Evolutionary conservation across 2,797 vertebrate genomes (phyloP), one percentile per base, ranked within the genome.

Genomic region (Propithecus deckenii): DNA sequence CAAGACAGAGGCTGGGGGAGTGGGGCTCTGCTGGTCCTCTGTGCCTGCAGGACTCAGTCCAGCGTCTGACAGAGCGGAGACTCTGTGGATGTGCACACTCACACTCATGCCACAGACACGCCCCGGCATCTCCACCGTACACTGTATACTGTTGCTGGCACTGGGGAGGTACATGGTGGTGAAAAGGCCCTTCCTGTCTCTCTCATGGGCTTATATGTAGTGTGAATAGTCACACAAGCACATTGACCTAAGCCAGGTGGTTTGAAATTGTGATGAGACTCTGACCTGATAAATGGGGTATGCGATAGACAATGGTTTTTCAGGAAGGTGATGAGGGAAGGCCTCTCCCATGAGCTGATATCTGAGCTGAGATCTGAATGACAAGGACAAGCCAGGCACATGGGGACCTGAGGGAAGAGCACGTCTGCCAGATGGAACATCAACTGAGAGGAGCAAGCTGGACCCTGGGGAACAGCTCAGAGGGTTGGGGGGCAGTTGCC

Each of bases 361-460:
- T 59, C 81, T 25, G 76, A 85, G 32, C 65, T 65, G 87, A 80
- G 93, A 30, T 59, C 81, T n/a, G 63, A 93, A 69, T 59, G 72
- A 28, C 30, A 25, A 88, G 95, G 67, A 72, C 4, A 3, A 90
- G 28, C 61, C 67, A 84, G 35, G 61, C 35, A 38, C 55, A 52
- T 2, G 25, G 57, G 75, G 46, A 75, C 63, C 59, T 25, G 65
- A 74, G 57, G 69, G 48, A 75, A 75, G 41, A 81, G 67, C 32
- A 9, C 28, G 23, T 35, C n/a, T 86, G 79, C 63, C 22, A 57
- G 86, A 61, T 0, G 32, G 86, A 63, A 10, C 8, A 15, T 18
- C 38, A 32, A 4, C 17, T 2, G 41, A 48, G 43, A 55, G 41
- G 71, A 83, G 86, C 48, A 30, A 74, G 38, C n/a, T 32, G 74